A percentile compares a stretch with the other conserved stretches of the same genome.
phyloP scores from a whole-genome alignment of 1,140 invertebrate species.

The Lepidostoma basale region DNA sequence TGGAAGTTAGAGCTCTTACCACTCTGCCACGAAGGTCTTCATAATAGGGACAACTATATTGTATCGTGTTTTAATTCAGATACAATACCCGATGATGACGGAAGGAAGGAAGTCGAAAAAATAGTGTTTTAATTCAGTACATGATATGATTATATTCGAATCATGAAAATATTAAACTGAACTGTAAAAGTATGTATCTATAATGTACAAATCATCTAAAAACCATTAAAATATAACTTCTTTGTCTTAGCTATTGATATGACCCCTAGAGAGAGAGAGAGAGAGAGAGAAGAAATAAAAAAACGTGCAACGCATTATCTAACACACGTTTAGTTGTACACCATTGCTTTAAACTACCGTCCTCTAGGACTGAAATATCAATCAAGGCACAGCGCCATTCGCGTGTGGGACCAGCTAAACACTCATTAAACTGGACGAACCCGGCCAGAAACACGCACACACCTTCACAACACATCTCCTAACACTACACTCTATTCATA shows the following conservation, averaged over 20 bases:
- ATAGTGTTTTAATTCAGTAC: too few relatives aligned
- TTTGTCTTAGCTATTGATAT: background rate
- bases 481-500: background rate
- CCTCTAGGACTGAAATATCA: slow-evolving; percentile 17
- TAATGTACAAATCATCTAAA: too few relatives aligned
- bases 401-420: background rate
- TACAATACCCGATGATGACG: too few relatives aligned
- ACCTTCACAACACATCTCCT: background rate
- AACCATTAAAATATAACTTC: too few relatives aligned
- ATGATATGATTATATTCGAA: too few relatives aligned
- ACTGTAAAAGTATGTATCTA: too few relatives aligned
- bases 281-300: background rate
- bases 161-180: too few relatives aligned
- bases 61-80: too few relatives aligned
- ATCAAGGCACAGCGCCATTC: background rate
- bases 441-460: background rate
- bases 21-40: too few relatives aligned
- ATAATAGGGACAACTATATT: too few relatives aligned
- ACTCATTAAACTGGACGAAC: slow-evolving; percentile 4
- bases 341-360: slow-evolving; percentile 8
- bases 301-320: slow-evolving; percentile 16
- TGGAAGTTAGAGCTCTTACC: too few relatives aligned
- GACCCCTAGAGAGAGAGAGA: background rate
- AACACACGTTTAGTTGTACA: slow-evolving; percentile 19
- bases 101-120: too few relatives aligned